A percentile compares a stretch with the other conserved stretches of the same genome.
These are phyloP conservation scores for Cantharis lateralis DNA, from an alignment of 2,888 invertebrate species.

Conservation along the genomic window DNA sequence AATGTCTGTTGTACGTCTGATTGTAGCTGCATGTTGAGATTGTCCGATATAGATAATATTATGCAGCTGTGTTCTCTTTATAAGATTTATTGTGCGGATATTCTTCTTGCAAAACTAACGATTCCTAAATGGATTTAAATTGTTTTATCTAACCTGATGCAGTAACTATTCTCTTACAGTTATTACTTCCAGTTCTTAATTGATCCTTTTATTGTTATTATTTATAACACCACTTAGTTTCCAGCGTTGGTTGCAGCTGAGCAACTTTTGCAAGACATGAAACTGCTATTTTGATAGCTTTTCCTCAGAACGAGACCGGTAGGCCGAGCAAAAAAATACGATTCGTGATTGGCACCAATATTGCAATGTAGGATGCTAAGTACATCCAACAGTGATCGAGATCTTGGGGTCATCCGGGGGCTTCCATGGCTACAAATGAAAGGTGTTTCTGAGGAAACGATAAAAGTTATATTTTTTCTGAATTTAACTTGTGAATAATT, in stretches of 20 bases:
- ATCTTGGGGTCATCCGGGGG: no score
- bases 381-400: no score
- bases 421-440: no score
- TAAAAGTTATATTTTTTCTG: no score
- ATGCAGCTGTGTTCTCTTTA: conserved; percentile 31
- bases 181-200: neutral
- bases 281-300: neutral
- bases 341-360: no score
- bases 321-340: no score
- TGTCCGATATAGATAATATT: conserved; percentile 33
- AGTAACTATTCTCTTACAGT: neutral
- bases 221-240: neutral
- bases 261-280: neutral
- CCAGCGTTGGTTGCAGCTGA: neutral
- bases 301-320: no score
- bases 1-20: conserved; percentile 26
- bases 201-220: neutral
- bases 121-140: conserved; percentile 17
- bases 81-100: conserved; percentile 32
- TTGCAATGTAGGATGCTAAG: no score
- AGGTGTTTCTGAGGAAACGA: no score
- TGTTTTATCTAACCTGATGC: conserved; percentile 11
- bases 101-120: conserved; percentile 27
- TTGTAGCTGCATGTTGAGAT: conserved; percentile 30
- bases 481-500: no score